Evolutionary conservation across 2,888 invertebrate genomes (phyloP).

Genomic region (Dendrolimus houi): DNA sequence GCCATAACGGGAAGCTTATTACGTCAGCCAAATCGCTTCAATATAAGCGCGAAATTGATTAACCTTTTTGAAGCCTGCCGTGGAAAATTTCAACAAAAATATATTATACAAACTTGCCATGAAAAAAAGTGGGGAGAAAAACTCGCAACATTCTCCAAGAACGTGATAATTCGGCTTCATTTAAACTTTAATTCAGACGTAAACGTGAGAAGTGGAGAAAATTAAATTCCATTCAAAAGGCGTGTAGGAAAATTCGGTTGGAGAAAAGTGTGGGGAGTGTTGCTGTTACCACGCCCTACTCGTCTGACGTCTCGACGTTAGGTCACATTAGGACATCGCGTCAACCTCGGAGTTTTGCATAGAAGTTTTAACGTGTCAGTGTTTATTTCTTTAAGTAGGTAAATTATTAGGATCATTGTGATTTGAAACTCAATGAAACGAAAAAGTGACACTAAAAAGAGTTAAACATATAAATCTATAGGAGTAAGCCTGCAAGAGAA

Average conservation of each 20-base stretch:
- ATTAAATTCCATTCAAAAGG: background rate
- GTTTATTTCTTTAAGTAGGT: no score
- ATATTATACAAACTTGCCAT: background rate
- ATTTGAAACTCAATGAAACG: no score
- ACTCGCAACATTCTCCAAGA: background rate
- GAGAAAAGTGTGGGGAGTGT: background rate
- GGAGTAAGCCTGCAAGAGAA: no score
- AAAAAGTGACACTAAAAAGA: no score
- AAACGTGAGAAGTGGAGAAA: background rate
- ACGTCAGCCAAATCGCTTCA: background rate
- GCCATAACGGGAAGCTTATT: background rate
- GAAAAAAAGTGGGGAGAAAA: background rate
- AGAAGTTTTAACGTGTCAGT: no score
- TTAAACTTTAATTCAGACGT: background rate
- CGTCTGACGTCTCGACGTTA: no score
- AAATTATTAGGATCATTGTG: no score
- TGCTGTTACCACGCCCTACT: no score
- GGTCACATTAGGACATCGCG: no score
- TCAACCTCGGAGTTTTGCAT: no score
- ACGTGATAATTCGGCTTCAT: constrained; percentile 1
- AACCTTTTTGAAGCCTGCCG: background rate
- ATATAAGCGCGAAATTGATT: background rate
- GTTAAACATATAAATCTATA: no score
- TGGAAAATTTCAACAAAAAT: background rate
- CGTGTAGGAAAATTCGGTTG: background rate